Evolutionary conservation across 2,113 vertebrate genomes (phyloP).

Genomic region (Parotia lawesii): DNA sequence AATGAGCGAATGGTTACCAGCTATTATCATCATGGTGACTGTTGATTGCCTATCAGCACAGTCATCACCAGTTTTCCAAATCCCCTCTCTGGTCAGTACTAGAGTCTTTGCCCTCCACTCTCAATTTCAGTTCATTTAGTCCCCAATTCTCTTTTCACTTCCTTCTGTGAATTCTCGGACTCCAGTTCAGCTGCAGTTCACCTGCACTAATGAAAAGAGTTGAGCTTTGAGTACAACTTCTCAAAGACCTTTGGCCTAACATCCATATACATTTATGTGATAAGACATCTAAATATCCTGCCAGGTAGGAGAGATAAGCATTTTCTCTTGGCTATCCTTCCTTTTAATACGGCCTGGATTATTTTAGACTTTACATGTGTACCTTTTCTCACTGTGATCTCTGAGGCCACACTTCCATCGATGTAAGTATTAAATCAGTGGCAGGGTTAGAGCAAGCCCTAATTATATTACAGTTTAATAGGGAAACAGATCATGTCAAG

Average conservation of each 20-base stretch:
- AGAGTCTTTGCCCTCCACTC: not conserved
- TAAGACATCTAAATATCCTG: not conserved
- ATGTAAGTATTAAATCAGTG: conserved; percentile 9
- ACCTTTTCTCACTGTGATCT: not conserved
- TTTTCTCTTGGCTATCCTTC: not conserved
- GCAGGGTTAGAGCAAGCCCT: conserved; percentile 33
- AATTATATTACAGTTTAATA: conserved; percentile 57
- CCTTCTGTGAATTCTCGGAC: accelerated
- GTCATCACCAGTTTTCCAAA: not conserved
- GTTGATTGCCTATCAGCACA: not conserved
- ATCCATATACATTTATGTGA: not conserved
- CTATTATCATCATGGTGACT: not conserved
- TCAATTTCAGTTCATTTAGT: not conserved
- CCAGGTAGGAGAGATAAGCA: not conserved
- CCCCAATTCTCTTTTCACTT: not conserved
- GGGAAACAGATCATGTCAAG: conserved; percentile 43
- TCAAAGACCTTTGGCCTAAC: not conserved
- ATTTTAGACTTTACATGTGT: not conserved
- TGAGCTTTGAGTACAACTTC: not conserved
- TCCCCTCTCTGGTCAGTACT: not conserved
- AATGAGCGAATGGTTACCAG: not conserved
- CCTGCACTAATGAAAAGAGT: not conserved
- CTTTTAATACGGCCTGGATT: not conserved
- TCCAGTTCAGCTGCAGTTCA: not conserved
- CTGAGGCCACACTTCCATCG: not conserved